A percentile compares a stretch with the other conserved stretches of the same genome.
phyloP scores from a whole-genome alignment of 2,797 vertebrate genomes.

The Coregonus ussuriensis region DNA sequence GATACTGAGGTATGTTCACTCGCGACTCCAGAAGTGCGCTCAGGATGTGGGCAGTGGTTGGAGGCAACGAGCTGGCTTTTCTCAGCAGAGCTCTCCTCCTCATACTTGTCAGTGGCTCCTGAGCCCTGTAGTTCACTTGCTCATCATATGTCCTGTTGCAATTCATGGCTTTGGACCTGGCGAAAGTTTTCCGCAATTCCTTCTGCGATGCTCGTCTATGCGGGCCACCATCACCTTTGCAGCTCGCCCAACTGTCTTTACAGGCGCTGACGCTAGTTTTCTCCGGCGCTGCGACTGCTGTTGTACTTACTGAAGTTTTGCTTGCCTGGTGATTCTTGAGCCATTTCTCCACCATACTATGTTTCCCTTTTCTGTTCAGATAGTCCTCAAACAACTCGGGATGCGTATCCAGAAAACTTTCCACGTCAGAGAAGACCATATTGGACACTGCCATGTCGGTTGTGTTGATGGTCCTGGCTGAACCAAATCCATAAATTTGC shows the following conservation, averaged over 20 bases:
- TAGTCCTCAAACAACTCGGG: conserved; percentile 92
- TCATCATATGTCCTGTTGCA: conserved; percentile 97
- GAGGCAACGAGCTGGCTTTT: conserved; percentile 95
- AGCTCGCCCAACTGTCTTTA: conserved; percentile 80
- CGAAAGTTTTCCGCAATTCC: conserved; percentile 95
- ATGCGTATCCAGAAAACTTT: conserved; percentile 95
- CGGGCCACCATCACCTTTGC: conserved; percentile 69
- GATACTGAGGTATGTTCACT: conserved; percentile 95
- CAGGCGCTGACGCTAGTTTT: conserved; percentile 63
- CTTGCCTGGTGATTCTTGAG: conserved; percentile 79
- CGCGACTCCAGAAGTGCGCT: conserved; percentile 96
- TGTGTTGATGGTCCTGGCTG: conserved; percentile 52
- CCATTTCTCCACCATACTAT: conserved; percentile 92
- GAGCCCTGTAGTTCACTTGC: conserved; percentile 88
- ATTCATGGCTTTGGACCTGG: conserved; percentile 94
- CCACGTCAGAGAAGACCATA: conserved; percentile 91
- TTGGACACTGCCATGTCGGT: conserved; percentile 78
- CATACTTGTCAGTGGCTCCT: conserved; percentile 94
- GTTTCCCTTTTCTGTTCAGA: conserved; percentile 86
- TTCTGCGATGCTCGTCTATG: conserved; percentile 91
- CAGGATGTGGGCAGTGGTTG: conserved; percentile 94
- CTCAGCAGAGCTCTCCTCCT: conserved; percentile 91
- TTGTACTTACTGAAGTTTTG: conserved; percentile 44
- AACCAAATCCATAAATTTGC: conserved; percentile 60
- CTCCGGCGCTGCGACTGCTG: conserved; percentile 45